phyloP scores from a whole-genome alignment of 2,888 invertebrate species.

The Conistra vaccinii region DNA sequence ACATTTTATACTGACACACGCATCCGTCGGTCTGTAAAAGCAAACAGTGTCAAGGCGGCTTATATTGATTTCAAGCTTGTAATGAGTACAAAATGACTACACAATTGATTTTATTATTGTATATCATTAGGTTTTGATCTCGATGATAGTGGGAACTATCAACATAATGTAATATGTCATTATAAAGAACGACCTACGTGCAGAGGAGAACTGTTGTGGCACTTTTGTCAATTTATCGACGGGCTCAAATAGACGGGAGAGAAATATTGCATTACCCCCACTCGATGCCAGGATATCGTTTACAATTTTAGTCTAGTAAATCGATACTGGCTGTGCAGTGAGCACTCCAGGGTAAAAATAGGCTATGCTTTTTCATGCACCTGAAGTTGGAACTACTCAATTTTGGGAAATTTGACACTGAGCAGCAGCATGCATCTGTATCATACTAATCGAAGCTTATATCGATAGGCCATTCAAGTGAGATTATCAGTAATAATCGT shows the following conservation, averaged over 20 bases:
- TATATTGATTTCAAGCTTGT: slow-evolving; percentile 86
- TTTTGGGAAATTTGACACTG: not conserved
- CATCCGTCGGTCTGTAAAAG: slow-evolving; percentile 83
- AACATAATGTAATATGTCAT: slow-evolving; percentile 24
- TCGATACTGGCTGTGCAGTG: slow-evolving; percentile 26
- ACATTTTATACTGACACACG: slow-evolving; percentile 80
- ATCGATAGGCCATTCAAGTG: slow-evolving; percentile 13
- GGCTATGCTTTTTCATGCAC: not conserved
- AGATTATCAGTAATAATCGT: slow-evolving; percentile 13
- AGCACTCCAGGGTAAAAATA: not conserved
- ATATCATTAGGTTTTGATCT: slow-evolving; percentile 66
- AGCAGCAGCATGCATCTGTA: not conserved
- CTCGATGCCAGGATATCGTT: slow-evolving; percentile 22
- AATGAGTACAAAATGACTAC: slow-evolving; percentile 80
- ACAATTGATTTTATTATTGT: slow-evolving; percentile 75
- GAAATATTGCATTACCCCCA: slow-evolving; percentile 46
- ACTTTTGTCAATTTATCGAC: slow-evolving; percentile 35
- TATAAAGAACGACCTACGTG: slow-evolving; percentile 26
- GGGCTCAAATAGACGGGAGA: slow-evolving; percentile 23
- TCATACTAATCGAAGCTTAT: not conserved
- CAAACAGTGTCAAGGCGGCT: slow-evolving; percentile 87
- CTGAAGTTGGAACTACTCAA: slow-evolving; percentile 1
- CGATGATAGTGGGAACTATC: slow-evolving; percentile 31
- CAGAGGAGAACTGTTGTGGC: not conserved
- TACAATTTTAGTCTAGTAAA: slow-evolving; percentile 37